Evolutionary conservation across 30 jellyfish, hydroid and myxozoan species (phyloP).

Genomic region (Morbakka virulenta): DNA sequence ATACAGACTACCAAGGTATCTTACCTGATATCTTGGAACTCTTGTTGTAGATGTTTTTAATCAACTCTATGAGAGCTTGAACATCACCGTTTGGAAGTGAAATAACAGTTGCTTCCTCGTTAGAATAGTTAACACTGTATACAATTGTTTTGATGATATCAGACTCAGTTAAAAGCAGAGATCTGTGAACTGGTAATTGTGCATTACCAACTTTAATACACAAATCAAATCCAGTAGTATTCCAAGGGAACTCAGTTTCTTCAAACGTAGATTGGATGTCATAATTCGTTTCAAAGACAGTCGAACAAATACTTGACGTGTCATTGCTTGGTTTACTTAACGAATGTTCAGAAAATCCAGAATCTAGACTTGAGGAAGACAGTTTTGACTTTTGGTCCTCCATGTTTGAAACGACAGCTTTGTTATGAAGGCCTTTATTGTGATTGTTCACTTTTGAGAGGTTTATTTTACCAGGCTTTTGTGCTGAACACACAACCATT

Average conservation of each 20-base stretch:
- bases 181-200: conserved; percentile 46
- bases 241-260: conserved; percentile 36
- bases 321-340: background rate
- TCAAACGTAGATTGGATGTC: background rate
- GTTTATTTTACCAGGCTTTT: no score
- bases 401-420: no score
- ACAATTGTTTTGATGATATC: conserved; percentile 51
- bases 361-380: background rate
- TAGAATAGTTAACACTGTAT: background rate
- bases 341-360: background rate
- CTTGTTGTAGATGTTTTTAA: background rate
- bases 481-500: no score
- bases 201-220: conserved; percentile 47
- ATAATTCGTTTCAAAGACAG: no score
- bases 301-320: background rate
- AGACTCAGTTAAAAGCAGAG: conserved; percentile 49
- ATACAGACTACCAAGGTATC: background rate
- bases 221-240: conserved; percentile 41
- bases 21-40: background rate
- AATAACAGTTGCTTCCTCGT: background rate
- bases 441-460: no score
- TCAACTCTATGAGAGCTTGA: background rate
- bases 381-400: no score
- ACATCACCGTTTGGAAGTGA: background rate
- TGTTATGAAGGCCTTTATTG: no score